These are phyloP conservation scores for Pecten maximus DNA, from an alignment of 2,888 invertebrate species.

Conservation along the genomic window DNA sequence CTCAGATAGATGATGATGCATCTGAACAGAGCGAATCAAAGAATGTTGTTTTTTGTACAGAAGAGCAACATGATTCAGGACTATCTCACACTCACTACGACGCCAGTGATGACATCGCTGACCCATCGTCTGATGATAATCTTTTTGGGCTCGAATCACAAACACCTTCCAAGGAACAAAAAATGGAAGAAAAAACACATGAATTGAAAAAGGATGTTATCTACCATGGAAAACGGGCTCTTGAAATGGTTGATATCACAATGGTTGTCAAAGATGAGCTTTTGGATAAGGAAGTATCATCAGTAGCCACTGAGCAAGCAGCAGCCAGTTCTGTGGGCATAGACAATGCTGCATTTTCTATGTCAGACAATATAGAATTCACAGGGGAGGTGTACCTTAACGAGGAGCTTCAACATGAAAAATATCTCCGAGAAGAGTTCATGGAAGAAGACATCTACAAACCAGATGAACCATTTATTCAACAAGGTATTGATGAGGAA, in stretches of 20 bases:
- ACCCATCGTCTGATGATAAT: constrained; percentile 44
- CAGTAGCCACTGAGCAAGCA: not conserved
- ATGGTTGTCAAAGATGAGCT: constrained; percentile 58
- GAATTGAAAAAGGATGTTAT: constrained; percentile 59
- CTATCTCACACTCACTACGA: constrained; percentile 59
- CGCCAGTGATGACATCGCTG: constrained; percentile 50
- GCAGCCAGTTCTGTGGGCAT: not conserved
- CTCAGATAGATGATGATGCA: constrained; percentile 61
- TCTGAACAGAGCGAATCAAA: constrained; percentile 59
- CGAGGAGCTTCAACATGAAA: not conserved
- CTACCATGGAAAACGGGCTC: constrained; percentile 73
- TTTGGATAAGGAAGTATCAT: constrained; percentile 52
- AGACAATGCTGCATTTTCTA: not conserved
- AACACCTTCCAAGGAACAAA: constrained; percentile 36
- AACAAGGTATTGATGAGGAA: constrained; percentile 56
- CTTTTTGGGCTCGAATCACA: not conserved
- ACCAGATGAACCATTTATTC: constrained; percentile 62
- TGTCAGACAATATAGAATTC: not conserved
- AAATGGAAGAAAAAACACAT: constrained; percentile 51
- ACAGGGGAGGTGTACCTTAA: not conserved
- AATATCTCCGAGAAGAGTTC: constrained; percentile 37
- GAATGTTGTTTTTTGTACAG: not conserved
- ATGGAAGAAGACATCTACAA: constrained; percentile 54
- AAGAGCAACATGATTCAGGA: constrained; percentile 47
- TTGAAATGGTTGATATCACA: constrained; percentile 63